A percentile compares a stretch with the other conserved stretches of the same genome.
These are phyloP conservation scores for Mythimna lalbum DNA, from an alignment of 2,888 invertebrate genomes.

Conservation along the genomic window DNA sequence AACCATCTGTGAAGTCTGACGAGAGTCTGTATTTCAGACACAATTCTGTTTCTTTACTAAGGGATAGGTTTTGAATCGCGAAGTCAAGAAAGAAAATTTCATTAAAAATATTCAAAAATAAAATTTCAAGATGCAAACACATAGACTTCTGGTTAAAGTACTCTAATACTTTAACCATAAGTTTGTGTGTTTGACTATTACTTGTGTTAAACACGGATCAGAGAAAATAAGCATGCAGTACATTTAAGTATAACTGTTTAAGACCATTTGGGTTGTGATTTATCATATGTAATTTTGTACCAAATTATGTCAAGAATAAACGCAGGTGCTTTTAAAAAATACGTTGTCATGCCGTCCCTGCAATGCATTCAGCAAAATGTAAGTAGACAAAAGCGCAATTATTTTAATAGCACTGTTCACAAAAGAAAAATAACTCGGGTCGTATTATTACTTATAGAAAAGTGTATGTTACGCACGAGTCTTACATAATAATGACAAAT, in stretches of 20 bases:
- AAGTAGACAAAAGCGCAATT: constrained; percentile 8
- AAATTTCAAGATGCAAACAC: too few species aligned
- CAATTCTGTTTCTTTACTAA: background rate
- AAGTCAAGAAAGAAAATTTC: too few species aligned
- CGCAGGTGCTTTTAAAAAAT: background rate
- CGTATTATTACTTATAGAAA: constrained; percentile 10
- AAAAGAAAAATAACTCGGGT: constrained; percentile 1
- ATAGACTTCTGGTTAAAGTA: too few species aligned
- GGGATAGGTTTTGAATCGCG: too few species aligned
- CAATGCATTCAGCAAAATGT: background rate
- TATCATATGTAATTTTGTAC: background rate
- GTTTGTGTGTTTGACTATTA: too few species aligned
- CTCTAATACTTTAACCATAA: too few species aligned
- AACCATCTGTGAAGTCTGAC: constrained; percentile 14
- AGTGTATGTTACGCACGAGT: constrained; percentile 23
- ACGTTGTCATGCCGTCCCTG: background rate
- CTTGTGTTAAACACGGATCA: too few species aligned
- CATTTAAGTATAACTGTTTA: background rate
- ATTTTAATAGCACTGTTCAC: constrained; percentile 23
- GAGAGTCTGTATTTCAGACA: background rate
- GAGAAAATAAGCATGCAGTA: background rate
- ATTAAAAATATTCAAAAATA: too few species aligned
- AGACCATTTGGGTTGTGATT: background rate
- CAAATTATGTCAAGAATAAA: constrained; percentile 5
- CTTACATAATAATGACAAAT: constrained; percentile 35